A percentile compares a stretch with the other conserved stretches of the same genome.
Evolutionary conservation across 2,888 invertebrate species (phyloP).

Genomic region (Nymphalis c-album): DNA sequence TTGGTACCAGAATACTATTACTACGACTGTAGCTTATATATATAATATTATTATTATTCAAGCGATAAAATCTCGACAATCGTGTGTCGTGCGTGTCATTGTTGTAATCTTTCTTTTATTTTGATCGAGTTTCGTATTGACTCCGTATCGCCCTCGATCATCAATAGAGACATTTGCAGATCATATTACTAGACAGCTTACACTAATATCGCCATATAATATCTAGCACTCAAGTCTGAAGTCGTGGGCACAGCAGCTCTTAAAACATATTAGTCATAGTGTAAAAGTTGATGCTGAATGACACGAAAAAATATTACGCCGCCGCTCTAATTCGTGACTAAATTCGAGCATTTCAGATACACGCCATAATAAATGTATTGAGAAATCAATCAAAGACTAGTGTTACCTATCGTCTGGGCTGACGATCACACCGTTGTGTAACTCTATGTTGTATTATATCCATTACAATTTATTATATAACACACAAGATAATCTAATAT

Average conservation of each 20-base stretch:
- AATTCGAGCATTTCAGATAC: constrained; percentile 39
- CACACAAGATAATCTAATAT: neutral
- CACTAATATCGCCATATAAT: no score
- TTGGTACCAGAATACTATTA: no score
- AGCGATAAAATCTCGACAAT: no score
- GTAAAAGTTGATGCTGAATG: constrained; percentile 22
- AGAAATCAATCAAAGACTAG: constrained; percentile 49
- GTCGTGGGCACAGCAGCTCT: neutral
- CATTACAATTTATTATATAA: constrained; percentile 8
- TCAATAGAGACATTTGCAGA: no score
- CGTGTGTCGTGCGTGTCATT: no score
- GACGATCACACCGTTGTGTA: constrained; percentile 17
- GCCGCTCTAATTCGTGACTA: constrained; percentile 57
- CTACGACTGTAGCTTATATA: no score
- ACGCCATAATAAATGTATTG: constrained; percentile 43
- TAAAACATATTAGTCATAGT: no score
- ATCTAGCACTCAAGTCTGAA: neutral
- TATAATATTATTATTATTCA: no score
- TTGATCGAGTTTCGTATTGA: no score
- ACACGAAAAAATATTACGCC: constrained; percentile 41
- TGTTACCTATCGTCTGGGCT: constrained; percentile 22
- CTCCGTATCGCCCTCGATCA: no score
- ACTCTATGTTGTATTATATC: constrained; percentile 2
- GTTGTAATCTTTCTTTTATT: no score
- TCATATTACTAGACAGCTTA: no score